phyloP scores from a whole-genome alignment of 1,140 invertebrate genomes.

The Stenopsyche tienmushanensis region DNA sequence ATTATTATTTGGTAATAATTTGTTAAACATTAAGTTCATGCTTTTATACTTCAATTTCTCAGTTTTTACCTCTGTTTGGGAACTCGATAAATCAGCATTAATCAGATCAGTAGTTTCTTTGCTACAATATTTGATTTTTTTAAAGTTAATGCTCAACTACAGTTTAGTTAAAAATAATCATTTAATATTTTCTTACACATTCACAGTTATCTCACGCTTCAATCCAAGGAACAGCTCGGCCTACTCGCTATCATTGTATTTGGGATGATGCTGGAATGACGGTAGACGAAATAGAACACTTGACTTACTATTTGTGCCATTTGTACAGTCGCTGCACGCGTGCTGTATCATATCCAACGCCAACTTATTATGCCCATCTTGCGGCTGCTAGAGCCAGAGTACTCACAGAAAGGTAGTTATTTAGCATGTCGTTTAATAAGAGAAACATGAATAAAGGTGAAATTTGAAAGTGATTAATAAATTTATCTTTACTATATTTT shows the following conservation, averaged over 20 bases:
- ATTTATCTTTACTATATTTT: not conserved
- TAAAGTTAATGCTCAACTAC: not conserved
- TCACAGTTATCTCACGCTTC: slow-evolving; percentile 61
- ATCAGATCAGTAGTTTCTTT: too few species aligned
- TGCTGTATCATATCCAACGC: slow-evolving; percentile 88
- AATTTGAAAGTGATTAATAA: not conserved
- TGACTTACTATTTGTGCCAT: slow-evolving; percentile 88
- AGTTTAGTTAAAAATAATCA: not conserved
- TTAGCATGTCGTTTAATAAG: not conserved
- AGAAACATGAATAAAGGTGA: not conserved
- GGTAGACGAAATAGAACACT: slow-evolving; percentile 74
- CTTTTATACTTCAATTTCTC: too few species aligned
- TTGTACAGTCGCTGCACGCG: slow-evolving; percentile 84
- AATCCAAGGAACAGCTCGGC: slow-evolving; percentile 81
- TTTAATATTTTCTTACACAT: slow-evolving; percentile 22
- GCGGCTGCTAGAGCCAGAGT: slow-evolving; percentile 77
- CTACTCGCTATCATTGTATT: slow-evolving; percentile 85
- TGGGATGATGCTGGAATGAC: slow-evolving; percentile 76
- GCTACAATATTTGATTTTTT: too few species aligned
- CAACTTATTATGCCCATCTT: slow-evolving; percentile 92
- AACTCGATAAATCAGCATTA: too few species aligned
- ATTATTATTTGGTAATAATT: slow-evolving; percentile 76
- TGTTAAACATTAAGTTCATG: too few species aligned
- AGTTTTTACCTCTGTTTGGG: too few species aligned
- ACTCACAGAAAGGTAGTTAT: slow-evolving; percentile 44